Evolutionary conservation across 2,797 vertebrate species (phyloP).

Genomic region (Botia almorhae): DNA sequence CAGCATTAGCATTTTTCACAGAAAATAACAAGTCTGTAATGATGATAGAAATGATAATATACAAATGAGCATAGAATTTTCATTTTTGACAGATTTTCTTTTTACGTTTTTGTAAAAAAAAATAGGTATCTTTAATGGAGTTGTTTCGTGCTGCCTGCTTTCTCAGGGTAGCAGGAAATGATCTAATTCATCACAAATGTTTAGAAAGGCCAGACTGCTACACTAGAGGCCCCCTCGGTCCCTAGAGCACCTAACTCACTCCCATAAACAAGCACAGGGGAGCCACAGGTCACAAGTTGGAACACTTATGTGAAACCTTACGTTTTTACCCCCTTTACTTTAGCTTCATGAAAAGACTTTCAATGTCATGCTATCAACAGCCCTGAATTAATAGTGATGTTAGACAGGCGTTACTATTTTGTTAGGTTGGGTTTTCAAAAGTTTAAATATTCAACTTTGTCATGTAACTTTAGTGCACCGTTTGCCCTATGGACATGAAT

Average conservation of each 20-base stretch:
- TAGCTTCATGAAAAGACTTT: neutral
- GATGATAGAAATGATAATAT: no score
- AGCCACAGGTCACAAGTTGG: constrained; percentile 37
- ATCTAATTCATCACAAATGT: constrained; percentile 62
- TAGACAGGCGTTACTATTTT: neutral
- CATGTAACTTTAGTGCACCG: neutral
- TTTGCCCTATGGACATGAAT: no score
- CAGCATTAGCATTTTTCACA: no score
- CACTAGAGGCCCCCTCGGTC: constrained; percentile 42
- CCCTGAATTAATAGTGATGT: neutral
- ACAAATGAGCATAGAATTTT: no score
- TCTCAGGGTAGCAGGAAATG: constrained; percentile 58
- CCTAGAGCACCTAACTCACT: constrained; percentile 27
- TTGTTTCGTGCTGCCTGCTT: constrained; percentile 21
- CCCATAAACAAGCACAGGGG: constrained; percentile 26
- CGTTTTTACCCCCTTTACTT: constrained; percentile 14
- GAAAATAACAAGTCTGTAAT: no score
- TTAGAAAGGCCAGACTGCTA: constrained; percentile 44
- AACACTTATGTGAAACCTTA: constrained; percentile 28
- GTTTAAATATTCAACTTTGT: neutral
- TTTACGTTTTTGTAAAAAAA: no score
- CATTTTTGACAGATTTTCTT: no score
- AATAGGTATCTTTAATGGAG: constrained; percentile 23
- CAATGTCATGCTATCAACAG: neutral
- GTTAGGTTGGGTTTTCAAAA: neutral